phyloP scores from a whole-genome alignment of 2,113 vertebrate species.

The Gasterosteus aculeatus region DNA sequence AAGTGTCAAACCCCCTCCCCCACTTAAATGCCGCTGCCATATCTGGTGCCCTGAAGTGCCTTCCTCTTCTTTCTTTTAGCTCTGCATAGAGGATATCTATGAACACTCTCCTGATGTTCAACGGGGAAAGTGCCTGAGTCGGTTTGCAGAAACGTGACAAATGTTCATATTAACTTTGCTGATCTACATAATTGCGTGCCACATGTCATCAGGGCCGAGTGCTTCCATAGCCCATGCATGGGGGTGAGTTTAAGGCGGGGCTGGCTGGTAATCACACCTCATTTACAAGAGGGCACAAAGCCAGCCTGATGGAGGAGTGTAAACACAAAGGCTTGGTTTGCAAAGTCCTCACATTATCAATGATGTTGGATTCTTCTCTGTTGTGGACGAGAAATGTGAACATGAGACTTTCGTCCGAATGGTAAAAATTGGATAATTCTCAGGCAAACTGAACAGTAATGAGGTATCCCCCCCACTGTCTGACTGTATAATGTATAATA shows the following conservation, averaged over 20 bases:
- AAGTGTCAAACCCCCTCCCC: slow-evolving; percentile 30
- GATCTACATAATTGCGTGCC: slow-evolving; percentile 37
- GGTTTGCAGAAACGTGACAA: slow-evolving; percentile 26
- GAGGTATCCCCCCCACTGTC: slow-evolving; percentile 25
- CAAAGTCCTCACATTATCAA: neutral
- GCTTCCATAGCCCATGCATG: slow-evolving; percentile 11
- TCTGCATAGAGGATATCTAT: slow-evolving; percentile 7
- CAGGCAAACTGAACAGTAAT: slow-evolving; percentile 33
- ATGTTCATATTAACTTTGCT: slow-evolving; percentile 30
- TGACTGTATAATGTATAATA: slow-evolving; percentile 64
- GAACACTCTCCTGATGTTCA: slow-evolving; percentile 14
- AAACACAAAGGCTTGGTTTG: slow-evolving; percentile 4
- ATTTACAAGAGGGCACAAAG: neutral
- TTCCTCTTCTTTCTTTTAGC: slow-evolving; percentile 33
- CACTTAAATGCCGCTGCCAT: slow-evolving; percentile 60
- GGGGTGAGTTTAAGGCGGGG: slow-evolving; percentile 1
- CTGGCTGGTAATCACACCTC: neutral
- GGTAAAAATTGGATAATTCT: slow-evolving; percentile 65
- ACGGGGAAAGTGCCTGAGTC: slow-evolving; percentile 44
- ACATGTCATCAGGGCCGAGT: slow-evolving; percentile 29
- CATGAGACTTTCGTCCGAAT: slow-evolving; percentile 22
- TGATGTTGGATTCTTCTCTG: slow-evolving; percentile 1
- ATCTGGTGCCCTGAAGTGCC: slow-evolving; percentile 72
- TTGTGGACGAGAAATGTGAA: neutral
- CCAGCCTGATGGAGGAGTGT: neutral